Evolutionary conservation across 2,113 vertebrate species (phyloP), one percentile per base, ranked within the genome.

Genomic region (Strix uralensis): DNA sequence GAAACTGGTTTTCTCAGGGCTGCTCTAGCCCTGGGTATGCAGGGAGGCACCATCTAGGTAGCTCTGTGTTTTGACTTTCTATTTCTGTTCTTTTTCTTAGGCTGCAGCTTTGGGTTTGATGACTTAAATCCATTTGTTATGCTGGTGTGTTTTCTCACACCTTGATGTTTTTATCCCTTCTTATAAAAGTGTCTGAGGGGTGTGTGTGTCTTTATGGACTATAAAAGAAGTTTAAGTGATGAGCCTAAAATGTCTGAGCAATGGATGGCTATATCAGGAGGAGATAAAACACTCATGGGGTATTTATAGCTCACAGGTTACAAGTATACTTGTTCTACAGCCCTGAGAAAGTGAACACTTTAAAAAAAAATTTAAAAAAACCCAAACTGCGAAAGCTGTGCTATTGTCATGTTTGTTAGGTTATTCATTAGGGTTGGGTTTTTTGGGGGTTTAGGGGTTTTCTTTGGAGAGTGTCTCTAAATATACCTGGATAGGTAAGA

Each of bases 1-100:
- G 42, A 5, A 67, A 3, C 1, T 0, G 1, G 6, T 51, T 40
- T 52, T 2, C 3, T 15, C 0, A 3, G n/a, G 13, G 16, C 13
- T 62, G 9, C 2, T 51, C 36, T 17, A 29, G 58, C 3, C 5
- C 25, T 62, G n/a, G 10, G 1, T 34, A 2, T 72, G 19, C 7
- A 62, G 22, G 13, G 16, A n/a, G 38, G 8, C 2, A 7, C 7
- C 2, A 14, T 2, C 4, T 4, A 5, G 13, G 16, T 21, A 15
- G 6, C 10, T 58, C 5, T 3, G 3, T 7, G 21, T 6, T 70
- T 79, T 18, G 9, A 34, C 7, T 49, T 61, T 40, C 7, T 57
- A 3, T 21, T 94, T 30, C 13, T 67, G 1, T 6, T 27, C 9
- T 54, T 66, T 44, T n/a, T 10, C 10, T 19, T 54, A 9, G 30